Base-by-base conservation (phyloP, 1,140 invertebrate species). In the Calliopsis andreniformis region DNA sequence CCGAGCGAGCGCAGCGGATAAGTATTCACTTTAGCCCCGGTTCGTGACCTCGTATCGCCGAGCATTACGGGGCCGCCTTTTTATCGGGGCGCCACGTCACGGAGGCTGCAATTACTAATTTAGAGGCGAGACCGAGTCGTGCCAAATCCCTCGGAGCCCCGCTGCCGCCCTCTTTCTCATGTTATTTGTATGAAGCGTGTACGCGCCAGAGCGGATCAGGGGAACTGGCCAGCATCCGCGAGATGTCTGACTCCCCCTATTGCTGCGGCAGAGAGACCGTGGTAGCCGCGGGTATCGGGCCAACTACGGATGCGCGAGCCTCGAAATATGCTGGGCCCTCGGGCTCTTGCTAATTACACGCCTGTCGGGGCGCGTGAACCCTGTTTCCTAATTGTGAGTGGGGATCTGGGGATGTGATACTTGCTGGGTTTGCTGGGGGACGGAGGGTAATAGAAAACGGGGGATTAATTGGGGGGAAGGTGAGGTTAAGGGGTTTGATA, bases 41-140 rank as follows among this genome's bases (percentile, higher is more conserved):
- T 85, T 88, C 86, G 81, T 83, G 87, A 88, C 87, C 86, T 84
- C 84, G 87, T 86, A 84, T 85, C 86, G 84, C 79, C 72, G 49
- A 69, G 83, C 83, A 87, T 89, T 82, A 83, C 80, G 62, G n/a
- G n/a, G 81, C 77, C 68, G 73, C 49, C 85, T 87, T 87, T 87
- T 88, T 87, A 86, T 85, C 86, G 84, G 80, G 82, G 86, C 85
- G 81, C 83, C 84, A 86, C 84, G 87, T 89, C 89, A 89, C 84
- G 86, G 89, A 90, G 88, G 87, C 88, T 91, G 86, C 88, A 90
- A 91, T 91, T 91, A 91, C 88, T 90, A 89, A 91, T 89, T 91
- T 90, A 89, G 88, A 90, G 89, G 89, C 88, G 89, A 91, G 89
- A 91, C 87, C 87, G 76, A 89, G 87, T 89, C 88, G 88, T 89